Conservation (phyloP, 2,888 invertebrate genomes). For the Ormyrus nitidulus region DNA sequence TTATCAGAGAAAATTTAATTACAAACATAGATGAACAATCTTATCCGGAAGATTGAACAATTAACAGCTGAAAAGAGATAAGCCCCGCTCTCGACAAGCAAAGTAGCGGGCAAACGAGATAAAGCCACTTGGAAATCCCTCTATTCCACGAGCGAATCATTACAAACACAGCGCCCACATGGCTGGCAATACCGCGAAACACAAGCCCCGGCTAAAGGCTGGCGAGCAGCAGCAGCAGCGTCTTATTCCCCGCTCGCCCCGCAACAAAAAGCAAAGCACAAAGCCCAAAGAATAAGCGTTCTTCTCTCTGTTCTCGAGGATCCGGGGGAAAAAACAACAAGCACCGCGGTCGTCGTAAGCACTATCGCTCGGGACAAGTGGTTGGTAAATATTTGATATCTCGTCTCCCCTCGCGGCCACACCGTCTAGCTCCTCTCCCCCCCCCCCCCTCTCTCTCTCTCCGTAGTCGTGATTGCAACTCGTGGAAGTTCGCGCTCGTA, state of each 20-base stretch:
- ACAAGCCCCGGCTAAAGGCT: not conserved
- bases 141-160: not conserved
- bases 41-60: too few species aligned
- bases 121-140: constrained; percentile 2
- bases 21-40: too few species aligned
- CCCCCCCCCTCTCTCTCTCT: too few species aligned
- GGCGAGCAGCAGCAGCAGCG: too few species aligned
- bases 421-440: too few species aligned
- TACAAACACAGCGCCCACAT: not conserved
- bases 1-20: too few species aligned
- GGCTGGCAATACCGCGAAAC: too few species aligned
- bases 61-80: too few species aligned
- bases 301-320: too few species aligned
- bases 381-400: constrained; percentile 69
- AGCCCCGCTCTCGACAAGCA: not conserved
- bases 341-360: not conserved
- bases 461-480: constrained; percentile 61
- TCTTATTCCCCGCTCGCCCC: too few species aligned
- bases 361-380: constrained; percentile 61
- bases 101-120: not conserved
- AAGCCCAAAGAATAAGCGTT: too few species aligned
- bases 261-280: too few species aligned
- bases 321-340: constrained; percentile 1
- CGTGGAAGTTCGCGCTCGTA: constrained; percentile 47
- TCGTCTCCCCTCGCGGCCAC: constrained; percentile 48